phyloP scores from a whole-genome alignment of 1,140 invertebrate genomes.

The Bilobella aurantiaca region DNA sequence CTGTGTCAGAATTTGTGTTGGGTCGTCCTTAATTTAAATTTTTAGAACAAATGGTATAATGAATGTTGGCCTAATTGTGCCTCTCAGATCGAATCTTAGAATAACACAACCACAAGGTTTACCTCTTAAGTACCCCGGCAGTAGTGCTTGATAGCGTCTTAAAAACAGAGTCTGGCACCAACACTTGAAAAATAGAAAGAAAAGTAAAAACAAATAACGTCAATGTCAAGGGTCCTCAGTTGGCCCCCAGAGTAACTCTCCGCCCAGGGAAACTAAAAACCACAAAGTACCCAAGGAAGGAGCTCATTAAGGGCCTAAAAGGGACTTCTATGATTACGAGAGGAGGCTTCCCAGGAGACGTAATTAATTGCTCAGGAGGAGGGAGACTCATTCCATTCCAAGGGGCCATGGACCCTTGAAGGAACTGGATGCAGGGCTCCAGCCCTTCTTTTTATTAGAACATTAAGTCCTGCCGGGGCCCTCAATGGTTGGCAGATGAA shows the following conservation, averaged over 20 bases:
- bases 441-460: background rate
- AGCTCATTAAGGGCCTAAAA: background rate
- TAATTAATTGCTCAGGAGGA: background rate
- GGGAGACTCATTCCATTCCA: background rate
- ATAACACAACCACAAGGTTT: background rate
- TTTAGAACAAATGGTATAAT: too few species aligned
- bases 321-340: background rate
- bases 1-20: too few species aligned
- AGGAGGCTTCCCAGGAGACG: background rate
- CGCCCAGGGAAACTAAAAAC: background rate
- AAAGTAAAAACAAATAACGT: constrained; percentile 1
- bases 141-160: background rate
- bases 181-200: background rate
- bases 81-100: background rate
- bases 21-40: too few species aligned
- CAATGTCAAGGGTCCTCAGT: background rate
- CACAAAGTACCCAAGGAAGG: background rate
- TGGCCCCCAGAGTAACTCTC: background rate
- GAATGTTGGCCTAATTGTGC: too few species aligned
- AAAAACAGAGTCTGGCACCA: constrained; percentile 6
- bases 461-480: background rate
- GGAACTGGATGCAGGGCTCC: background rate
- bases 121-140: background rate
- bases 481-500: background rate
- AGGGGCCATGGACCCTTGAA: background rate